Evolutionary conservation across 2,797 vertebrate species (phyloP).

Genomic region (Jordanella pulchra): DNA sequence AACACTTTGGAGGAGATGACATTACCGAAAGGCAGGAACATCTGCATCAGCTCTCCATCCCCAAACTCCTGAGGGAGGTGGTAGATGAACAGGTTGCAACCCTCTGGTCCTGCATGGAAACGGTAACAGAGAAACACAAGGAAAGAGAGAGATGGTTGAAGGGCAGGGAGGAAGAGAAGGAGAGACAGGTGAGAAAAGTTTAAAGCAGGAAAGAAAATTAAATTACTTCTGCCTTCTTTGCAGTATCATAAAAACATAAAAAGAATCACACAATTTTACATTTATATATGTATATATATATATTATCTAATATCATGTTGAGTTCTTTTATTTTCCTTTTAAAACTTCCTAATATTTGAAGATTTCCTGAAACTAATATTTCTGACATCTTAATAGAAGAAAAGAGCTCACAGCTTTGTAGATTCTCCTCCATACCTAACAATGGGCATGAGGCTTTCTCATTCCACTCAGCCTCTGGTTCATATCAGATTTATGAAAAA

Average conservation of each 20-base stretch:
- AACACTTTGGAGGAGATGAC: slow-evolving; percentile 99
- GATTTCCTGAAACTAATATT: background rate
- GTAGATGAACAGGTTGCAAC: slow-evolving; percentile 99
- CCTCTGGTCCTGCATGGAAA: slow-evolving; percentile 90
- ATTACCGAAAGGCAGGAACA: slow-evolving; percentile 99
- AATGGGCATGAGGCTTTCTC: background rate
- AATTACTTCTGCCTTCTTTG: background rate
- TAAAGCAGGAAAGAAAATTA: slow-evolving; percentile 14
- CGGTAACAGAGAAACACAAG: slow-evolving; percentile 34
- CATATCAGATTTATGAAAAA: background rate
- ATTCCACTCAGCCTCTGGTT: background rate
- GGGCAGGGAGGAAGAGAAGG: slow-evolving; percentile 35
- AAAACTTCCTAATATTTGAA: background rate
- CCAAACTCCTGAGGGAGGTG: slow-evolving; percentile 99
- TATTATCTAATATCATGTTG: too few relatives aligned
- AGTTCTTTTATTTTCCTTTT: background rate
- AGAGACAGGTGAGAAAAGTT: slow-evolving; percentile 19
- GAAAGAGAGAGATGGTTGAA: slow-evolving; percentile 29
- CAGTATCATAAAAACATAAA: too few relatives aligned
- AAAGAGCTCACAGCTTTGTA: background rate
- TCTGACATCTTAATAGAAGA: background rate
- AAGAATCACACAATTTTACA: background rate
- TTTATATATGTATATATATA: background rate
- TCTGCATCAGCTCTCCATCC: slow-evolving; percentile 99
- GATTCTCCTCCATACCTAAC: background rate